phyloP scores from a whole-genome alignment of 2,797 vertebrate species.

The Odontamblyopus lacepedii region DNA sequence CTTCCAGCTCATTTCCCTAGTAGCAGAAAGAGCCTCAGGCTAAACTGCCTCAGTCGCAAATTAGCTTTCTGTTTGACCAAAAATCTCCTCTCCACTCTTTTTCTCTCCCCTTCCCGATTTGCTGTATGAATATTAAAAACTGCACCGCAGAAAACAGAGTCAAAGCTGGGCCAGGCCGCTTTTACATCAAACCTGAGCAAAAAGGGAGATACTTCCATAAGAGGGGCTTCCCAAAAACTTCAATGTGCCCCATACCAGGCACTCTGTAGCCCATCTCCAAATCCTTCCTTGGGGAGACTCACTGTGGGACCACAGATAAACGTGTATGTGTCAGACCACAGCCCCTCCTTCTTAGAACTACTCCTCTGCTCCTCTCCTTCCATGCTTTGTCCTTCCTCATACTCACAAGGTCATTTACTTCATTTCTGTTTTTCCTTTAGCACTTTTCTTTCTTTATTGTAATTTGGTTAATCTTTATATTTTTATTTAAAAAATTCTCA shows the following conservation, averaged over 20 bases:
- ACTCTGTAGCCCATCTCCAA: conserved; percentile 58
- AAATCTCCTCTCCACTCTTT: conserved; percentile 62
- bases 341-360: conserved; percentile 35
- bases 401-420: conserved; percentile 49
- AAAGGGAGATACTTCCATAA: conserved; percentile 60
- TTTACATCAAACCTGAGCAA: conserved; percentile 67
- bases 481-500: conserved; percentile 43
- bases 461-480: conserved; percentile 29
- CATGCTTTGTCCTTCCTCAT: conserved; percentile 59
- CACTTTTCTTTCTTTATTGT: conserved; percentile 46
- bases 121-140: conserved; percentile 76
- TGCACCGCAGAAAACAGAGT: conserved; percentile 63
- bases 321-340: conserved; percentile 46
- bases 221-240: conserved; percentile 56
- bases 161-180: conserved; percentile 62
- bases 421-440: conserved; percentile 33
- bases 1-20: conserved; percentile 76
- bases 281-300: conserved; percentile 57
- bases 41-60: conserved; percentile 73
- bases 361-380: conserved; percentile 37
- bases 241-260: conserved; percentile 51
- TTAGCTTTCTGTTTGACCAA: conserved; percentile 80
- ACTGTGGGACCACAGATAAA: conserved; percentile 66
- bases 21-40: conserved; percentile 72
- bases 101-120: conserved; percentile 58